These are phyloP conservation scores for Labrus mixtus DNA, from an alignment of 2,113 vertebrate genomes.

Conservation along the genomic window DNA sequence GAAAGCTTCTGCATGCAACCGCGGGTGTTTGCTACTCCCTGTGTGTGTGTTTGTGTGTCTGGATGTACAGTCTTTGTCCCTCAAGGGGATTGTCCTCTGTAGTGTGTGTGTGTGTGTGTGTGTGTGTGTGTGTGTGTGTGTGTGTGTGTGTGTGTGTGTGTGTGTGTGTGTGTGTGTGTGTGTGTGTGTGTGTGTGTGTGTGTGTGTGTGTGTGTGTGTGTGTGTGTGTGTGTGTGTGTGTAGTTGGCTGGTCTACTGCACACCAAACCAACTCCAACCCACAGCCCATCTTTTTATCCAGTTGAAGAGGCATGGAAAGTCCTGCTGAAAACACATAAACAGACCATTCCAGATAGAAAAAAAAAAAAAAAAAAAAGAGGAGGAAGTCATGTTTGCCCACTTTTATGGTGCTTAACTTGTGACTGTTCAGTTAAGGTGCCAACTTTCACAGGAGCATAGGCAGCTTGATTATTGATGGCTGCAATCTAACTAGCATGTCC, in stretches of 20 bases:
- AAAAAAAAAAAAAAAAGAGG: conserved; percentile 11
- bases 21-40: conserved; percentile 19
- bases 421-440: conserved; percentile 12
- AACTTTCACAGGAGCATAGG: conserved; percentile 12
- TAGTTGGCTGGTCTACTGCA: conserved; percentile 19
- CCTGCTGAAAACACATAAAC: conserved; percentile 39
- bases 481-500: conserved; percentile 54
- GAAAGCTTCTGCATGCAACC: background rate
- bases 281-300: conserved; percentile 42
- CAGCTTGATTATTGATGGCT: conserved; percentile 51
- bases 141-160: too few species aligned
- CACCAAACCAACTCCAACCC: conserved; percentile 43
- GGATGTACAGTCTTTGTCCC: conserved; percentile 42
- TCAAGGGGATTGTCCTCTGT: conserved; percentile 42
- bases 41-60: conserved; percentile 22
- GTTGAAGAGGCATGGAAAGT: conserved; percentile 25
- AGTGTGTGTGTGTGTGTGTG: conserved; percentile 24
- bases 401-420: conserved; percentile 24
- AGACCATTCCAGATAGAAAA: conserved; percentile 17
- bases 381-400: conserved; percentile 10
- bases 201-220: too few species aligned
- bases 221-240: conserved; percentile 25
- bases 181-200: too few species aligned
- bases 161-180: too few species aligned
- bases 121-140: too few species aligned